Evolutionary conservation across 2,113 vertebrate genomes (phyloP), one percentile per base, ranked within the genome.

Genomic region (Protomyctophum bolini): DNA sequence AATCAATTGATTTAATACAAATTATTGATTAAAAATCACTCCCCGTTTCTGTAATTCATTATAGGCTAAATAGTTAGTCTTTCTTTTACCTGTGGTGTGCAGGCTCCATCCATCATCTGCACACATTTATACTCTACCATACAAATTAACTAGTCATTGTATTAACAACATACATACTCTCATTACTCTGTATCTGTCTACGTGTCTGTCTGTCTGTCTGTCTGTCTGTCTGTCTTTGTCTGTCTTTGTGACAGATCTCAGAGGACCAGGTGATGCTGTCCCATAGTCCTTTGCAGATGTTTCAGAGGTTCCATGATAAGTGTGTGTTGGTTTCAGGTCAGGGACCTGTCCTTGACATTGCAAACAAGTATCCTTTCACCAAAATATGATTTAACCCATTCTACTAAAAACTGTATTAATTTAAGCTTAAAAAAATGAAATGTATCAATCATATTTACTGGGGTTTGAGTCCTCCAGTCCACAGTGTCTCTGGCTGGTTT

Each of bases 211-310:
- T 46, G 58, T 41, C 11, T 47, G 60, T 28, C 7, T 49, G 8
- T 50, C 7, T 21, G 12, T 10, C 8, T 21, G 7, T 11, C 8
- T 21, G 47, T 10, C 7, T 50, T n/a, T 62, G 9, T 11, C 10
- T 48, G 60, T 62, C n/a, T 47, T 12, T 47, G 15, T 47, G 41
- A 41, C 84, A 97, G 96, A 89, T 97, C 60, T 83, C 90, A 0
- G 93, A 94, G 11, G 94, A 96, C 48, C 95, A 97, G 33, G 95
- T 97, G 58, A 86, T 97, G 87, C 93, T 97, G 86, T 96, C 95
- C 0, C 94, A 97, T 87, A 95, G 95, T 80, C 96, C 96, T 72
- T 84, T 97, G 80, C 86, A 72, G 50, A 94, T 94, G 91, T 91
- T 97, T 83, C 94, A 81, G 65, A 89, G 68, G 51, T 96, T 94